These are phyloP conservation scores for Narcine bancroftii DNA, from an alignment of 2,113 vertebrate genomes.

Conservation along the genomic window DNA sequence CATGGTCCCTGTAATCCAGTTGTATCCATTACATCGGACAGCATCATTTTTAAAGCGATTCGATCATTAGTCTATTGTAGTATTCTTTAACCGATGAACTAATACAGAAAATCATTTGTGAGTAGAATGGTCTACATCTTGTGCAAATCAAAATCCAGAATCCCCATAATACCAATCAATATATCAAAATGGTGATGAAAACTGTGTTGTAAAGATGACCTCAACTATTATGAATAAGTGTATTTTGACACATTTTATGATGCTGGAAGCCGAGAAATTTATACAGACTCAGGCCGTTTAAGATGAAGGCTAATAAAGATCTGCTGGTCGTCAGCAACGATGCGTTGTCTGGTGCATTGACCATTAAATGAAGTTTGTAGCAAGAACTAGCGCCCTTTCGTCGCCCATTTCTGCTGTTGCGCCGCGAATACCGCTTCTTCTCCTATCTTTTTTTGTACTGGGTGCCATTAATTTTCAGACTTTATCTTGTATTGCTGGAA, in stretches of 20 bases:
- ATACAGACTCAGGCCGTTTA: constrained; percentile 29
- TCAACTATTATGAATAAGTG: constrained; percentile 28
- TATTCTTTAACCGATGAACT: background rate
- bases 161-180: background rate
- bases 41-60: constrained; percentile 19
- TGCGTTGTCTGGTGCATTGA: constrained; percentile 36
- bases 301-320: constrained; percentile 34
- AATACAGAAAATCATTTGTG: background rate
- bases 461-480: constrained; percentile 8
- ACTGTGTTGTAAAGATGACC: constrained; percentile 13
- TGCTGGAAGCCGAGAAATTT: constrained; percentile 25
- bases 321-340: constrained; percentile 36
- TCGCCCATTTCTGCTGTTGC: constrained; percentile 26
- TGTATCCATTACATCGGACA: constrained; percentile 27
- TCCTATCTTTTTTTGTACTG: background rate
- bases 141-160: background rate
- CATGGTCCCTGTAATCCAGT: constrained; percentile 17
- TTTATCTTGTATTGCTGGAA: background rate
- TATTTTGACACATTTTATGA: constrained; percentile 37
- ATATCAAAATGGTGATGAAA: background rate
- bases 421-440: constrained; percentile 10
- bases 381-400: constrained; percentile 34
- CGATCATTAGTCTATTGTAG: constrained; percentile 23
- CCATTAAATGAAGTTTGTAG: constrained; percentile 37
- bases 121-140: background rate